phyloP scores from a whole-genome alignment of 2,888 invertebrate genomes.

The Ectemnius lituratus region DNA sequence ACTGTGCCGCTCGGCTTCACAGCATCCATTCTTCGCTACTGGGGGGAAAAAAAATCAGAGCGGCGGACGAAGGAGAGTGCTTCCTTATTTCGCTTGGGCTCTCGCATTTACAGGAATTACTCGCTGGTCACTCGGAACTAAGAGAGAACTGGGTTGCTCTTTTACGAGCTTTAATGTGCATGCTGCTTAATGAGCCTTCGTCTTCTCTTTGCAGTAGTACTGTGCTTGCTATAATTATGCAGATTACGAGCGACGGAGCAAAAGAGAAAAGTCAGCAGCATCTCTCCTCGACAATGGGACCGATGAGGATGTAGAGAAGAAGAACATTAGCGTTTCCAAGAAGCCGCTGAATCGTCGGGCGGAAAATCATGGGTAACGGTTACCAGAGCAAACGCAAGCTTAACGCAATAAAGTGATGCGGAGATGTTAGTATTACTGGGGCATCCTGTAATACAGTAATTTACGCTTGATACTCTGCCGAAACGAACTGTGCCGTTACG shows the following conservation, averaged over 20 bases:
- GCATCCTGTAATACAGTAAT: neutral
- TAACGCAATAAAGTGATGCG: neutral
- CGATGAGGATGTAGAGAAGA: constrained; percentile 41
- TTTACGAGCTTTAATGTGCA: constrained; percentile 1
- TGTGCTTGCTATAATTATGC: constrained; percentile 51
- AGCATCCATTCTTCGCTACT: neutral
- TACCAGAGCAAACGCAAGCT: neutral
- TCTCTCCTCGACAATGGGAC: constrained; percentile 48
- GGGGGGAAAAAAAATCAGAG: constrained; percentile 1
- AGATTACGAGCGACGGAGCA: constrained; percentile 51
- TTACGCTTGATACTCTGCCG: neutral
- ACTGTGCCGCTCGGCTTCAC: neutral
- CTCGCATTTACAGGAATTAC: neutral
- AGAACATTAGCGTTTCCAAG: constrained; percentile 30
- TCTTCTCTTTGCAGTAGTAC: constrained; percentile 4
- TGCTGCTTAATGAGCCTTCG: constrained; percentile 5
- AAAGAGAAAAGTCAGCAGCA: constrained; percentile 46
- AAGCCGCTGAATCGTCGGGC: constrained; percentile 18
- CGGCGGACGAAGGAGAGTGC: neutral
- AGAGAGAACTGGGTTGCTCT: neutral
- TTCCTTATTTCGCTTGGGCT: neutral
- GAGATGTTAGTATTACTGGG: neutral
- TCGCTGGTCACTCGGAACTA: neutral
- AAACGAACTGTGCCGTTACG: neutral
- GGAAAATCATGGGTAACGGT: constrained; percentile 3